A percentile compares a stretch with the other conserved stretches of the same genome.
Evolutionary conservation across 2,888 invertebrate species (phyloP).

Genomic region (Eupithecia tripunctaria): DNA sequence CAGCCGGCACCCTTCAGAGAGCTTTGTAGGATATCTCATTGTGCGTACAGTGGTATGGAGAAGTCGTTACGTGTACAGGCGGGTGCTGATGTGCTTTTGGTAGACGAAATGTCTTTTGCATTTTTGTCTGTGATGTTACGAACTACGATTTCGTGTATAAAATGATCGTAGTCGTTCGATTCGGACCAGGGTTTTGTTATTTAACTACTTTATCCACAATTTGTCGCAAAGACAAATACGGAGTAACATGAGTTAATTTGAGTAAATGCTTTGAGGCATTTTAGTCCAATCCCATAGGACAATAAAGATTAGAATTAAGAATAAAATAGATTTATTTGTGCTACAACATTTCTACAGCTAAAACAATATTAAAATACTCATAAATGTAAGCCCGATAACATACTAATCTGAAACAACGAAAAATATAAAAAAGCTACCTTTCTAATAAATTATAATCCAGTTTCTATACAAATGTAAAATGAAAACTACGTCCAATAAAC

Average conservation of each 20-base stretch:
- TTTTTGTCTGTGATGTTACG: conserved; percentile 16
- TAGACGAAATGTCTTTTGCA: conserved; percentile 38
- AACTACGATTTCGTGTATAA: not conserved
- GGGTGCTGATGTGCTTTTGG: conserved; percentile 49
- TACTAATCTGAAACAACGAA: not conserved
- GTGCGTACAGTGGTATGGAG: conserved; percentile 65
- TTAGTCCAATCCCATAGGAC: not conserved
- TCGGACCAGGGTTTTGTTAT: not conserved
- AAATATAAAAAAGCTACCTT: not conserved
- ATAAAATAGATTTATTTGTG: too few species aligned
- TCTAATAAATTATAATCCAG: conserved; percentile 11
- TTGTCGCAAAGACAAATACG: not conserved
- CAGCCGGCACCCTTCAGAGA: conserved; percentile 62
- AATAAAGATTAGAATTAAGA: too few species aligned
- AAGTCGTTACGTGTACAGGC: conserved; percentile 52
- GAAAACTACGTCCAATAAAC: conserved; percentile 32
- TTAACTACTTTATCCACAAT: not conserved
- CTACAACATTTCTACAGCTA: too few species aligned
- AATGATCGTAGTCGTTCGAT: not conserved
- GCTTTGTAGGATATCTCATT: conserved; percentile 71
- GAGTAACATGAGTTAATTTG: not conserved
- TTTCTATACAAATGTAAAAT: conserved; percentile 23
- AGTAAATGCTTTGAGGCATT: not conserved
- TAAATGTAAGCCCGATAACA: too few species aligned
- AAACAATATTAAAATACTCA: too few species aligned